A percentile compares a stretch with the other conserved stretches of the same genome.
These are phyloP conservation scores for Spisula solida DNA, from an alignment of 2,888 invertebrate genomes.

Conservation along the genomic window DNA sequence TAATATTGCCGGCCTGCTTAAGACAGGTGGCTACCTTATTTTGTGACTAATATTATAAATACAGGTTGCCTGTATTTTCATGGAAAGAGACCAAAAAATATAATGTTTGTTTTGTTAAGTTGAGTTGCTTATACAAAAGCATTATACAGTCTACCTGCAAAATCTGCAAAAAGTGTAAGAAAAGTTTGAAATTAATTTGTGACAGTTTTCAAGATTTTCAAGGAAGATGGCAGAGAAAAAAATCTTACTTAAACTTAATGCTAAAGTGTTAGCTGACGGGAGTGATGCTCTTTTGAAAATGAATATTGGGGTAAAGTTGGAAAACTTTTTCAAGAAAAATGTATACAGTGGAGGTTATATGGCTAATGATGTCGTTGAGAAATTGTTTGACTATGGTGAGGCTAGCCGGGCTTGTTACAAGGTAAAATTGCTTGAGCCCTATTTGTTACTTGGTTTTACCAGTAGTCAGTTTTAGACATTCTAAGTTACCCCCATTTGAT, in stretches of 20 bases:
- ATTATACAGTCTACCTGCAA: too few species aligned
- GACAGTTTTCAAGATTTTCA: background rate
- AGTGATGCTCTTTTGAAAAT: conserved; percentile 14
- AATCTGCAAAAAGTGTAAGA: too few species aligned
- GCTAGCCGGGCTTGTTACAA: conserved; percentile 63
- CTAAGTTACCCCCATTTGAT: too few species aligned
- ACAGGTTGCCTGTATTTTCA: too few species aligned
- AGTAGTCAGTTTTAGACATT: too few species aligned
- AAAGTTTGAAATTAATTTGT: background rate
- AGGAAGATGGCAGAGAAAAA: background rate
- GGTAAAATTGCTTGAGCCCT: conserved; percentile 45
- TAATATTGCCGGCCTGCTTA: too few species aligned
- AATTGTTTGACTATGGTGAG: conserved; percentile 61
- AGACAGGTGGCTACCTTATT: too few species aligned
- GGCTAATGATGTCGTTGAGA: conserved; percentile 45
- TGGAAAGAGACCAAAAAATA: too few species aligned
- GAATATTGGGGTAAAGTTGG: conserved; percentile 53
- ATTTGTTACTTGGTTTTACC: background rate
- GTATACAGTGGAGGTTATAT: conserved; percentile 67
- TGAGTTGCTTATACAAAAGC: too few species aligned
- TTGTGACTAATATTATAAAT: too few species aligned
- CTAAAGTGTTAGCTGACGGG: background rate
- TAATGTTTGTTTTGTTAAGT: too few species aligned
- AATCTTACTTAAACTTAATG: background rate
- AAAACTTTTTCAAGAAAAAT: conserved; percentile 65